Evolutionary conservation across 2,113 vertebrate species (phyloP).

Genomic region (Phaetusa simplex): DNA sequence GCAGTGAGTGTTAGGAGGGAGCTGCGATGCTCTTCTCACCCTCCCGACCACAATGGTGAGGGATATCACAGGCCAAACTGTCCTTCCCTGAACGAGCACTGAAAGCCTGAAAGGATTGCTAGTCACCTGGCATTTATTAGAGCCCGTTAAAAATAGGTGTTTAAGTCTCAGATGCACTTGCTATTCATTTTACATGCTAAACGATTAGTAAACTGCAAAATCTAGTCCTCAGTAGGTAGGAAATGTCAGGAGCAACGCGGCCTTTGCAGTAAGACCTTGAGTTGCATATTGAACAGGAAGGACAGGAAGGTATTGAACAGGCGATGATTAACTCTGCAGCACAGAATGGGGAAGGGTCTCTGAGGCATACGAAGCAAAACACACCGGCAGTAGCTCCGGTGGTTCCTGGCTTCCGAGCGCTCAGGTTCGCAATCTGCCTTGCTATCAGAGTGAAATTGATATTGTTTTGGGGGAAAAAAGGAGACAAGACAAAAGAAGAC

Average conservation of each 20-base stretch:
- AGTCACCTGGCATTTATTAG: not conserved
- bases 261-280: not conserved
- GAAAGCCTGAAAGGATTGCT: not conserved
- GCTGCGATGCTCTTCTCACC: not conserved
- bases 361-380: not conserved
- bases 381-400: not conserved
- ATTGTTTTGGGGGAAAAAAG: not conserved
- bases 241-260: conserved; percentile 32
- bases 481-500: not conserved
- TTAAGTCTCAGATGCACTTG: not conserved
- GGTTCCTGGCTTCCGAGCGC: not conserved
- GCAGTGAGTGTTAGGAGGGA: not conserved
- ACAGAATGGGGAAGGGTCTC: not conserved
- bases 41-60: not conserved
- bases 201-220: not conserved
- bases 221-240: not conserved
- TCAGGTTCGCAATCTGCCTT: not conserved
- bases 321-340: not conserved
- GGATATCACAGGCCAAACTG: not conserved
- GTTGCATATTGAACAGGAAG: conserved; percentile 33
- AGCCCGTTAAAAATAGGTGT: not conserved
- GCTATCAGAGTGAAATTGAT: not conserved
- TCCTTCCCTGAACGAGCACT: not conserved
- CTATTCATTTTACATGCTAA: not conserved
- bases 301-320: not conserved